These are phyloP conservation scores for Sternotherus odoratus DNA, from an alignment of 2,797 vertebrate genomes.

Conservation along the genomic window DNA sequence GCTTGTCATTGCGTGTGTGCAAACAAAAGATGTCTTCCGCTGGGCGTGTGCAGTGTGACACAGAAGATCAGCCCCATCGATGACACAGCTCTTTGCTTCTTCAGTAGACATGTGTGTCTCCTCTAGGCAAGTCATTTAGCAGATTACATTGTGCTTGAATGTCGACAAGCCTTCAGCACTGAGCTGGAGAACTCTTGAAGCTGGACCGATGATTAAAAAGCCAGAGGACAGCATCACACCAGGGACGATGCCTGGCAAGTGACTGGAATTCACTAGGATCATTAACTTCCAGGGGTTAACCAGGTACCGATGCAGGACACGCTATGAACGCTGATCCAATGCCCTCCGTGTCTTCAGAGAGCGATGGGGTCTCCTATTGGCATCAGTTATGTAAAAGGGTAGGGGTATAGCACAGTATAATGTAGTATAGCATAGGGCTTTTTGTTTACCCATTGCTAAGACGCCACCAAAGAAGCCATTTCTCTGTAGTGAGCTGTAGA, in stretches of 20 bases:
- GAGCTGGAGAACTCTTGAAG: not conserved
- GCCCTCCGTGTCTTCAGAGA: not conserved
- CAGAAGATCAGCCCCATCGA: not conserved
- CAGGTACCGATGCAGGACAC: not conserved
- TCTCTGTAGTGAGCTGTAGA: not conserved
- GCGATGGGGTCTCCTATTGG: accelerated
- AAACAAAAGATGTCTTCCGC: not conserved
- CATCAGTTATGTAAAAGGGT: not conserved
- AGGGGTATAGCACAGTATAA: not conserved
- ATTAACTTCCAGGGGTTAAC: not conserved
- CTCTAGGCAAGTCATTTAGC: not conserved
- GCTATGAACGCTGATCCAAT: not conserved
- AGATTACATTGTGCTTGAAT: not conserved
- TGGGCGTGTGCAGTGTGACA: not conserved
- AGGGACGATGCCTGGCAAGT: not conserved
- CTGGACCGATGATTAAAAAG: not conserved
- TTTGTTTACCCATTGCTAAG: not conserved
- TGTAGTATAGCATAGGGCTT: not conserved
- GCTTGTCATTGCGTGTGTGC: not conserved
- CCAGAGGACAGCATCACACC: not conserved
- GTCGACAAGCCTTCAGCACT: not conserved
- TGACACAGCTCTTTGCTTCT: not conserved
- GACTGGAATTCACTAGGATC: not conserved
- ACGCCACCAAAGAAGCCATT: not conserved
- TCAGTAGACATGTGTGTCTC: not conserved